Conservation (phyloP, 1,140 invertebrate species). For the Metopolophium dirhodum region DNA sequence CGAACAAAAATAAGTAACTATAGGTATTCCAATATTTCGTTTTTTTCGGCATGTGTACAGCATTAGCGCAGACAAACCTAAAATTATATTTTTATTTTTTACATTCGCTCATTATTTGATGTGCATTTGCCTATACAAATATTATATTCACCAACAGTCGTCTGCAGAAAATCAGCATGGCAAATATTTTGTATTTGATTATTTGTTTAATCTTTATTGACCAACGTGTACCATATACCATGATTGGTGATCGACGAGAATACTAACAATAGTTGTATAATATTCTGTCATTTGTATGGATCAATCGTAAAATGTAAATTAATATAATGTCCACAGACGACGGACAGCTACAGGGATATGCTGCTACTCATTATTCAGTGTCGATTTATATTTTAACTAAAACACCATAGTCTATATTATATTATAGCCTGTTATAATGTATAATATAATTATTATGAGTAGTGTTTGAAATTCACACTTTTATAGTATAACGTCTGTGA, state of each 20-base stretch:
- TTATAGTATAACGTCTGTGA: background rate
- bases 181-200: background rate
- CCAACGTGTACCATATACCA: background rate
- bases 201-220: slow-evolving; percentile 5
- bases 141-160: background rate
- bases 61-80: background rate
- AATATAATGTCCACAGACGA: background rate
- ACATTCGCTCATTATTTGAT: background rate
- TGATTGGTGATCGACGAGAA: background rate
- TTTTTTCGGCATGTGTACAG: background rate
- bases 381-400: background rate
- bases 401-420: background rate
- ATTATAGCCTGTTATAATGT: too few species aligned
- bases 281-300: background rate
- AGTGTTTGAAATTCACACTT: background rate
- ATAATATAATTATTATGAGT: too few species aligned
- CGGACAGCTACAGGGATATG: background rate
- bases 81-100: background rate
- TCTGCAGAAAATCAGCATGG: background rate
- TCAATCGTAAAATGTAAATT: background rate
- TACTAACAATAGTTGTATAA: background rate
- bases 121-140: background rate
- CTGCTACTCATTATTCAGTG: background rate
- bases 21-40: background rate
- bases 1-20: too few species aligned